Percentiles rank a stretch among this genome's conserved stretches.
Conservation (phyloP, 2,797 vertebrate genomes). For the Phataginus tetradactyla region DNA sequence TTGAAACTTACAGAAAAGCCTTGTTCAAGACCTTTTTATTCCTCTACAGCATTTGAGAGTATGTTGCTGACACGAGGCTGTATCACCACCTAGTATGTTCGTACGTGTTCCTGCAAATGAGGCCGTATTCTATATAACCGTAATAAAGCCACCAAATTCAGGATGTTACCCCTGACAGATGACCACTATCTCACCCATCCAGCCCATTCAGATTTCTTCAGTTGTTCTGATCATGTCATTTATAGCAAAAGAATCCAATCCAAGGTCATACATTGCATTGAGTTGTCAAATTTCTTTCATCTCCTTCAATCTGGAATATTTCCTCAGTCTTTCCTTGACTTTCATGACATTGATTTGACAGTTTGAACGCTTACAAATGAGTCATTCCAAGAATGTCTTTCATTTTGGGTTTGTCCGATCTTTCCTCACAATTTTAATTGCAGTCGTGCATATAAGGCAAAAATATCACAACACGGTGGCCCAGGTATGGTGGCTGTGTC, state of each 20-base stretch:
- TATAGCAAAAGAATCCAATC: neutral
- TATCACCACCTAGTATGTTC: neutral
- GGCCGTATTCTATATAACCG: neutral
- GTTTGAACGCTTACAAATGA: neutral
- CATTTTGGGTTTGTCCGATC: neutral
- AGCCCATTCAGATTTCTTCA: neutral
- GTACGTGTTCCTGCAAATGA: neutral
- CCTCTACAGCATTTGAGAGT: neutral
- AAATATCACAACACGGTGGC: too few relatives aligned
- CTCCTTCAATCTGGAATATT: neutral
- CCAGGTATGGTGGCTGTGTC: fast-evolving
- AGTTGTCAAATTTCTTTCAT: neutral
- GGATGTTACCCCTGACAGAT: neutral
- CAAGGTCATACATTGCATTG: neutral
- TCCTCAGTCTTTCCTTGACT: neutral
- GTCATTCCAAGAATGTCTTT: neutral
- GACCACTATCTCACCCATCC: neutral
- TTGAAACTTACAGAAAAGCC: neutral
- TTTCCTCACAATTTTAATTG: neutral
- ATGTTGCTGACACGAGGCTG: neutral
- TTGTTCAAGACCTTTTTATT: neutral
- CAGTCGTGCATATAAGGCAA: neutral
- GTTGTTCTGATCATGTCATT: conserved; percentile 9
- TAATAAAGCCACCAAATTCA: neutral
- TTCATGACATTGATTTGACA: neutral